Base-by-base conservation (phyloP, 2,113 vertebrate species). In the Saccopteryx bilineata region DNA sequence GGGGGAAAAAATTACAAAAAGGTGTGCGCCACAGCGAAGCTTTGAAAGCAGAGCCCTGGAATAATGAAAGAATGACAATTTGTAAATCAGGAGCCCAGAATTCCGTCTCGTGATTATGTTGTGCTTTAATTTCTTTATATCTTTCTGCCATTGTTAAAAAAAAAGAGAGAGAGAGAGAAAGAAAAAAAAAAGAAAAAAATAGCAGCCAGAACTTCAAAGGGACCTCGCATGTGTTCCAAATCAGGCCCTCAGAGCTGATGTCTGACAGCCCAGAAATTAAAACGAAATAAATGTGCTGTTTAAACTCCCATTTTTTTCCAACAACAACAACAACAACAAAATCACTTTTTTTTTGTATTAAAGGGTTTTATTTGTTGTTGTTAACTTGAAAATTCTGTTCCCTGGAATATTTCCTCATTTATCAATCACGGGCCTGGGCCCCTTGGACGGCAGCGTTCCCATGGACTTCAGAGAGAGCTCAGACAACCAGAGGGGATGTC, bases 191-290 rank as follows among this genome's bases (percentile, higher is more conserved):
- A 98, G 92, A 92, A 88, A 87, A 91, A 80, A 96, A 98, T 93
- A 86, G 23, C 97, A 98, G 96, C 65, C 97, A 90, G 93, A 96
- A 98, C 98, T 98, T 99, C 98, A 98, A 99, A 99, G 98, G 93
- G 85, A 88, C 21, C 46, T 96, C 88, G 97, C 98, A 99, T 98
- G 97, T 99, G 98, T 98, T 99, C 98, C 94, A n/a, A 98, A 99
- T 99, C 98, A 99, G 97, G 96, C 97, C 97, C 98, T 98, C 98
- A 98, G 98, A 97, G 96, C 97, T 98, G 98, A 98, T 98, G 98
- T 98, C 98, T 98, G 98, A 98, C 98, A 98, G 98, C 98, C 97
- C 94, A 98, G 98, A 98, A 99, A 98, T 99, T 98, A 98, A 98
- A 98, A 98, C 95, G 91, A 98, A 98, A 98, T 99, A 98, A 99